Evolutionary conservation across 2,888 invertebrate species (phyloP), one percentile per base, ranked within the genome.

Genomic region (Teleogryllus oceanicus): DNA sequence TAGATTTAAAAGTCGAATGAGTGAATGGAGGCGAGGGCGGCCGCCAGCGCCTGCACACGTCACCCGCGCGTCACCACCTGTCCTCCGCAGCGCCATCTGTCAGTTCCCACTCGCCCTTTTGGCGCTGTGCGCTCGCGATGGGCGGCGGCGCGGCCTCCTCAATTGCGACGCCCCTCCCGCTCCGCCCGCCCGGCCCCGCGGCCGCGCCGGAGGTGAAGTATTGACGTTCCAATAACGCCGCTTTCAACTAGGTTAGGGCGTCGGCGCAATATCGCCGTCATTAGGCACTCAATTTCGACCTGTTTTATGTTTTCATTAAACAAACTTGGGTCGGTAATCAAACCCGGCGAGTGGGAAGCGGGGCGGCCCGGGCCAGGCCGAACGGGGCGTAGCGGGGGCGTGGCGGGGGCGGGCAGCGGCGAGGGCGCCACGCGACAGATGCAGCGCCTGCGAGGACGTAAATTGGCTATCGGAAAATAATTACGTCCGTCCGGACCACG

Each of bases 211-310:
- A 62, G 62, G 13, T 62, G n/a, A 62, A 62, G 62, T 62, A 62
- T 62, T 62, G 62, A 62, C 62, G 62, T 62, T 62, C 62, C 62
- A 62, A 62, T 62, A 62, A 62, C 62, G 62, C 62, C n/a, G 62
- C 62, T 13, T 62, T 62, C 62, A 62, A 62, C 62, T 62, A 62
- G 62, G 62, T 62, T 62, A 62, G 13, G 62, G 62, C 62, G 62
- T 13, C 62, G 62, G 62, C 62, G 62, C 62, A 62, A 62, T 62
- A 62, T 62, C 62, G 62, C 62, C n/a, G 62, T 62, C 62, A 62
- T 62, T 62, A 62, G 62, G 62, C 62, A 62, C 62, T 62, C 62
- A 62, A 62, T 62, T 62, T n/a, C 62, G n/a, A n/a, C 62, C n/a
- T 62, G 62, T 62, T 62, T 62, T 62, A 62, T 62, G 62, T 62